A percentile compares a stretch with the other conserved stretches of the same genome.
Conservation (phyloP, 2,113 vertebrate genomes). For the Tetrao urogallus region DNA sequence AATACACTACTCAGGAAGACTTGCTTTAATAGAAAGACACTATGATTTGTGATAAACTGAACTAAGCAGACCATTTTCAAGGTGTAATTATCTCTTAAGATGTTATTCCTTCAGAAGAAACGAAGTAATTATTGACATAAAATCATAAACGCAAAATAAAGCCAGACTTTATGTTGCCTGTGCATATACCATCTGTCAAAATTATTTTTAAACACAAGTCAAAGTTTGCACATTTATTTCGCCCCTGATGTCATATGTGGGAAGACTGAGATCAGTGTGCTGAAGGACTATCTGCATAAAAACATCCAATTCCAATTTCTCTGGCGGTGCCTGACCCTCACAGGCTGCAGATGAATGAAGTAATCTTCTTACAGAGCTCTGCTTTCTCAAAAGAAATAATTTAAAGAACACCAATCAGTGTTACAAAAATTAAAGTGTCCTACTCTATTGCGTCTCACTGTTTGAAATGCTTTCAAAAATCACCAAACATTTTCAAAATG, state of each 20-base stretch:
- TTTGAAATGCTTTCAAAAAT: background rate
- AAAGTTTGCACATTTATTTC: slow-evolving; percentile 20
- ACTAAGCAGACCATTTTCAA: background rate
- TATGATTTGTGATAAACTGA: slow-evolving; percentile 2
- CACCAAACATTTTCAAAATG: background rate
- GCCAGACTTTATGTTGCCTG: background rate
- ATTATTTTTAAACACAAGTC: background rate
- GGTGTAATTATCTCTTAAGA: slow-evolving; percentile 31
- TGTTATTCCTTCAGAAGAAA: slow-evolving; percentile 3
- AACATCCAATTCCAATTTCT: background rate
- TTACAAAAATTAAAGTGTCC: background rate
- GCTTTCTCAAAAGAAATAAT: background rate
- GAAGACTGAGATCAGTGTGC: background rate
- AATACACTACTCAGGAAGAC: background rate
- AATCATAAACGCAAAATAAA: background rate
- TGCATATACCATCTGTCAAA: slow-evolving; percentile 41
- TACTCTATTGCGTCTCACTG: background rate
- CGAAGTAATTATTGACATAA: slow-evolving; percentile 27
- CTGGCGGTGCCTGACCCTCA: background rate
- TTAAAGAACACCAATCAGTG: background rate
- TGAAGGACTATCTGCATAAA: background rate
- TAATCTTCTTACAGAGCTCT: slow-evolving; percentile 16
- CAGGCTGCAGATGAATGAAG: slow-evolving; percentile 30
- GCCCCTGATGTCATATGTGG: background rate
- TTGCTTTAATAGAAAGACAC: background rate